phyloP scores from a whole-genome alignment of 2,113 vertebrate species.

The Microtus oregoni region DNA sequence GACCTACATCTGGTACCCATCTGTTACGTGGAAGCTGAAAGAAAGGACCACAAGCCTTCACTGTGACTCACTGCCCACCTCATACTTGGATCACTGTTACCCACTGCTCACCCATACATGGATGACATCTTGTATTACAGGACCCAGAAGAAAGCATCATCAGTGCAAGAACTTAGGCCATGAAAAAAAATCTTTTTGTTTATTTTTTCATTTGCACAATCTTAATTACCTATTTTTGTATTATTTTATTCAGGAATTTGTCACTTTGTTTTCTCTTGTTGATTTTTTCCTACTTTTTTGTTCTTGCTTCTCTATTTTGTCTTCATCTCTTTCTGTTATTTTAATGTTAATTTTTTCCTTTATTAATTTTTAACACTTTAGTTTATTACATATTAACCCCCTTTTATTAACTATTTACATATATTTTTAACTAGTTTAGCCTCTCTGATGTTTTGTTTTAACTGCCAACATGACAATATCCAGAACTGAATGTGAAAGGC shows the following conservation, averaged over 20 bases:
- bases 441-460: background rate
- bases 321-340: no score
- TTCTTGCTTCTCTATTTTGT: background rate
- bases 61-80: background rate
- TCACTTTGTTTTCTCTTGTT: background rate
- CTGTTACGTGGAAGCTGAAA: background rate
- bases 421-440: background rate
- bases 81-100: background rate
- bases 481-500: background rate
- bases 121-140: background rate
- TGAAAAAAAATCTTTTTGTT: background rate
- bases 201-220: background rate
- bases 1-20: background rate
- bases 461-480: background rate
- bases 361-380: background rate
- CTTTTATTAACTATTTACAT: background rate
- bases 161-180: background rate
- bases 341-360: background rate
- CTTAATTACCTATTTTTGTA: background rate
- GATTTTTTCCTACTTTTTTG: no score
- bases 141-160: background rate
- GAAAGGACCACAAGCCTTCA: background rate
- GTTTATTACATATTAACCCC: background rate
- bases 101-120: background rate
- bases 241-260: background rate